phyloP scores from a whole-genome alignment of 2,113 vertebrate species.

The Burhinus bistriatus region DNA sequence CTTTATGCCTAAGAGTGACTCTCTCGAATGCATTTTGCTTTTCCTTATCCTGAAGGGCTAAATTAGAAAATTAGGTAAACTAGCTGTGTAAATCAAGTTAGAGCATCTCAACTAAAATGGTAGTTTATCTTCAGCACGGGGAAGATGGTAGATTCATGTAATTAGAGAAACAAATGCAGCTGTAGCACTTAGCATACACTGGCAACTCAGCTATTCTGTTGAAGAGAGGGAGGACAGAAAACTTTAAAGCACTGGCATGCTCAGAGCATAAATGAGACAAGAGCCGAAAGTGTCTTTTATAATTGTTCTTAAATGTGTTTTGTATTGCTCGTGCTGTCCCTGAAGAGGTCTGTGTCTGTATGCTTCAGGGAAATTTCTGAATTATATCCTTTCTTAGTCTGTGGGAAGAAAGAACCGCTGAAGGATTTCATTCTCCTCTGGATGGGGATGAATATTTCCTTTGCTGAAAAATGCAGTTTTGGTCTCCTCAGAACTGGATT shows the following conservation, averaged over 20 bases:
- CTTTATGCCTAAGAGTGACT: neutral
- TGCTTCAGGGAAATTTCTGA: neutral
- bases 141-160: conserved; percentile 34
- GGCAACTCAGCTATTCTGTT: conserved; percentile 21
- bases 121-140: neutral
- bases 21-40: neutral
- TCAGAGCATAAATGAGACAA: conserved; percentile 13
- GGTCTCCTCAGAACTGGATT: conserved; percentile 8
- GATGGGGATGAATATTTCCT: conserved; percentile 24
- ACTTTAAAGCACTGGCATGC: conserved; percentile 40
- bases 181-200: neutral
- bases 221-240: conserved; percentile 24
- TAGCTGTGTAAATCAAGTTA: conserved; percentile 13
- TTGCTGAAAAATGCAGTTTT: conserved; percentile 42
- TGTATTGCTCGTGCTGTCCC: conserved; percentile 7
- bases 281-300: conserved; percentile 32
- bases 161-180: conserved; percentile 39
- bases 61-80: conserved; percentile 56
- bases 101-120: conserved; percentile 36
- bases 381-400: neutral
- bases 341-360: neutral
- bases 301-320: conserved; percentile 52
- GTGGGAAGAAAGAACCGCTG: conserved; percentile 12
- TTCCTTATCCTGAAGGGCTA: conserved; percentile 11
- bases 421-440: conserved; percentile 32